Evolutionary conservation across 2,888 invertebrate species (phyloP).

Genomic region (Choristoneura rosaceana): DNA sequence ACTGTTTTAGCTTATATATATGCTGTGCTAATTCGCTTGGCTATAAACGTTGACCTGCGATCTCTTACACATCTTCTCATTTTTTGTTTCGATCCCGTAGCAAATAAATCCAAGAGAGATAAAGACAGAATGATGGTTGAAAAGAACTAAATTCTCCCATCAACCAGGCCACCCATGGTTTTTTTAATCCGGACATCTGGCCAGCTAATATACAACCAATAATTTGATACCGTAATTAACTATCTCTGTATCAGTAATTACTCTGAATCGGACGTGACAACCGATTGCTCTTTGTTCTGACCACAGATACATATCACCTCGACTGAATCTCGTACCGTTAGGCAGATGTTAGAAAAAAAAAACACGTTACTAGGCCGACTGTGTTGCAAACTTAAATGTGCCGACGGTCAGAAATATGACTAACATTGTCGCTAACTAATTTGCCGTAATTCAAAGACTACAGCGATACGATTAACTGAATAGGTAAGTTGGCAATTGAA

Average conservation of each 20-base stretch:
- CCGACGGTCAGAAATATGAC: conserved; percentile 8
- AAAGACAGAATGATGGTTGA: no score
- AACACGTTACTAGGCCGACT: conserved; percentile 24
- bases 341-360: conserved; percentile 28
- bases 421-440: background rate
- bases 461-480: conserved; percentile 11
- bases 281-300: conserved; percentile 37
- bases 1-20: no score
- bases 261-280: conserved; percentile 37
- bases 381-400: conserved; percentile 25
- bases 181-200: background rate
- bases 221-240: conserved; percentile 12
- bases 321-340: conserved; percentile 29
- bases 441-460: background rate
- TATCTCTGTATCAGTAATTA: conserved; percentile 38
- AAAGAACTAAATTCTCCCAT: no score
- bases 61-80: no score
- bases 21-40: no score
- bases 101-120: no score
- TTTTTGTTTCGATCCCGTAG: no score
- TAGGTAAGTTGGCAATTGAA: conserved; percentile 1
- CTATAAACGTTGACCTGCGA: no score
- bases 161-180: background rate
- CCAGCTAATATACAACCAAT: background rate
- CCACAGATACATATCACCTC: conserved; percentile 32